Base-by-base conservation (phyloP, 2,797 vertebrate species). In the Tachyglossus aculeatus region DNA sequence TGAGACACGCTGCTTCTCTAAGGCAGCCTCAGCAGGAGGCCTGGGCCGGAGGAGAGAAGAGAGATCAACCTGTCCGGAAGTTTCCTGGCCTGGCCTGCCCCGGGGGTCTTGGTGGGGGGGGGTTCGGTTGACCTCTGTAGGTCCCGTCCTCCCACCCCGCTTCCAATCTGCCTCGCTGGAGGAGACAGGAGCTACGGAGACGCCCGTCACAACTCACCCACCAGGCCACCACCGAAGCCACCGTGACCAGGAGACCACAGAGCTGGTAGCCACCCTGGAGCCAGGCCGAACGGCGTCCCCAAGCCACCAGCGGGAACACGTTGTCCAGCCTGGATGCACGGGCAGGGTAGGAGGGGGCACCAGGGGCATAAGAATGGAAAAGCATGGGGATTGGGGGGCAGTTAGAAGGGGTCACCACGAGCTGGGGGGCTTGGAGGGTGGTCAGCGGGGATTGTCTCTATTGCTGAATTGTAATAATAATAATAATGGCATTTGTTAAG, bases 141-240 rank as follows among this genome's bases (percentile, higher is more conserved):
- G 27, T 6, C 33, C n/a, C 43, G 56, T 19, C n/a, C 38, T 33
- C 15, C 18, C 32, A 9, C 1, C 3, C 2, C 7, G 25, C 51
- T 36, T 22, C n/a, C 32, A n/a, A 15, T 12, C 34, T 33, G 32
- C 19, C 32, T 36, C 19, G 36, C 33, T 27, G 24, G 14, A 47
- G 25, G 25, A 13, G 9, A 31, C 4, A 9, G 8, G 24, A 9
- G 25, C 15, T 18, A 6, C 29, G 5, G 15, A n/a, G n/a, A 2
- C n/a, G n/a, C n/a, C n/a, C n/a, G 31, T 43, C 14, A 10, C 18
- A 52, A 85, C 95, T 72, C 80, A 97, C 97, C 97, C 11, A 92
- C 94, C 61, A 98, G 2, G 9, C 85, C 63, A 1, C 96, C 96
- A 1, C 97, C 96, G 1, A 95, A 33, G 85, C 90, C 41, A 98